These are phyloP conservation scores for Rambutsinella grinnellia DNA, from an alignment of 2,888 invertebrate genomes.

Conservation along the genomic window DNA sequence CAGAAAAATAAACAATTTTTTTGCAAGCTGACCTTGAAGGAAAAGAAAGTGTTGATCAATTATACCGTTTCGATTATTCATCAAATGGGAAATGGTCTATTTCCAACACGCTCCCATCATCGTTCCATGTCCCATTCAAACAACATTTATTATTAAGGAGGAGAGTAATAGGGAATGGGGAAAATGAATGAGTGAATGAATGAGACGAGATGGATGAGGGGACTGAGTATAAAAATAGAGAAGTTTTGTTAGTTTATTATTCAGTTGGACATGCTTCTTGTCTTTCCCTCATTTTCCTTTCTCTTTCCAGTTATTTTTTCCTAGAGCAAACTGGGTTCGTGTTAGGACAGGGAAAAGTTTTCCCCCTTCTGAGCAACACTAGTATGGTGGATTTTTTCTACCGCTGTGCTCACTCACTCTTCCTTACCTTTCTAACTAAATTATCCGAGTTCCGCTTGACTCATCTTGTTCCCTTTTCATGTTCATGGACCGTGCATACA, in stretches of 20 bases:
- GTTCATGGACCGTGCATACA: constrained; percentile 34
- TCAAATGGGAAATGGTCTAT: too few relatives aligned
- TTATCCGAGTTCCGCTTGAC: constrained; percentile 46
- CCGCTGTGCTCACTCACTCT: constrained; percentile 46
- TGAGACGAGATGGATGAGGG: constrained; percentile 32
- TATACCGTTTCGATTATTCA: too few relatives aligned
- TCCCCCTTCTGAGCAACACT: too few relatives aligned
- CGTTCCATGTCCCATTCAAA: constrained; percentile 15
- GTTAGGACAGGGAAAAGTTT: too few relatives aligned
- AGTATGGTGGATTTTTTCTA: too few relatives aligned
- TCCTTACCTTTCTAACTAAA: constrained; percentile 54
- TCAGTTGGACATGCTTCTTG: constrained; percentile 27
- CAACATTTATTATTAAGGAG: constrained; percentile 41
- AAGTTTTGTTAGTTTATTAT: constrained; percentile 40
- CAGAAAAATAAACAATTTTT: too few relatives aligned
- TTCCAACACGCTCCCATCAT: background rate
- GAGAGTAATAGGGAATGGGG: background rate
- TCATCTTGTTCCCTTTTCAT: constrained; percentile 43
- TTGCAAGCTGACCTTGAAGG: too few relatives aligned
- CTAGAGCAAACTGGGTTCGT: background rate
- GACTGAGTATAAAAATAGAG: constrained; percentile 30
- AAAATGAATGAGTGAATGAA: constrained; percentile 14
- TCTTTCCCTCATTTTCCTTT: too few relatives aligned
- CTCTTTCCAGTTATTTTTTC: too few relatives aligned
- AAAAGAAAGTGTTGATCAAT: too few relatives aligned